phyloP scores from a whole-genome alignment of 2,113 vertebrate genomes.

The Strix uralensis region DNA sequence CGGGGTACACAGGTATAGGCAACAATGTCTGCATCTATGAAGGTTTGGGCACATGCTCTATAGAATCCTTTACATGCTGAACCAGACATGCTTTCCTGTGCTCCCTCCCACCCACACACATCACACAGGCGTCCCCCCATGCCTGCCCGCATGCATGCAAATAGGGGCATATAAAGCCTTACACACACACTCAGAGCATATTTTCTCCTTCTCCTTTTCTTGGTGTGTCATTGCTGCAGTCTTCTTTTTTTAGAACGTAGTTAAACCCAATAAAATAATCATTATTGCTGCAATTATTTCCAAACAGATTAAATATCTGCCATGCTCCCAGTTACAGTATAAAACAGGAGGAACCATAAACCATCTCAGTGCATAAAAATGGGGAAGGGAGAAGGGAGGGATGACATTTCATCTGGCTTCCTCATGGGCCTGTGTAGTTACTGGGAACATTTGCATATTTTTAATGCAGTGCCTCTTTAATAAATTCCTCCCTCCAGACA shows the following conservation, averaged over 20 bases:
- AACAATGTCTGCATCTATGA: too few species aligned
- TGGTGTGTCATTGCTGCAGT: background rate
- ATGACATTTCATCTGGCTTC: conserved; percentile 56
- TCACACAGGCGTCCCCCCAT: background rate
- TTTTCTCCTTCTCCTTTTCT: background rate
- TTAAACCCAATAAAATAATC: conserved; percentile 67
- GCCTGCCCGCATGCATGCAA: background rate
- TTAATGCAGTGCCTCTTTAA: conserved; percentile 65
- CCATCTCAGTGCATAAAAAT: conserved; percentile 44
- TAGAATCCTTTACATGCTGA: background rate
- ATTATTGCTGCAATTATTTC: conserved; percentile 71
- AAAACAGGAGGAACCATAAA: conserved; percentile 55
- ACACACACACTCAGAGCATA: background rate
- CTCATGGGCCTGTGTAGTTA: conserved; percentile 51
- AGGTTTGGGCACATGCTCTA: fast-evolving
- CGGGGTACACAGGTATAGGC: background rate
- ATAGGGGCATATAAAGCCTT: background rate
- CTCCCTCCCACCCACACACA: background rate
- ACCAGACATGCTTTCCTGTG: background rate
- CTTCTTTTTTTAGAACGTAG: background rate
- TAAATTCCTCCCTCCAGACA: conserved; percentile 62
- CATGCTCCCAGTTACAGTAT: conserved; percentile 35
- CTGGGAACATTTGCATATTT: conserved; percentile 68
- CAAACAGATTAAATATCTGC: conserved; percentile 70
- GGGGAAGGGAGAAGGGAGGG: conserved; percentile 9